Base-by-base conservation (phyloP, 2,113 vertebrate species). In the Paralichthys olivaceus region DNA sequence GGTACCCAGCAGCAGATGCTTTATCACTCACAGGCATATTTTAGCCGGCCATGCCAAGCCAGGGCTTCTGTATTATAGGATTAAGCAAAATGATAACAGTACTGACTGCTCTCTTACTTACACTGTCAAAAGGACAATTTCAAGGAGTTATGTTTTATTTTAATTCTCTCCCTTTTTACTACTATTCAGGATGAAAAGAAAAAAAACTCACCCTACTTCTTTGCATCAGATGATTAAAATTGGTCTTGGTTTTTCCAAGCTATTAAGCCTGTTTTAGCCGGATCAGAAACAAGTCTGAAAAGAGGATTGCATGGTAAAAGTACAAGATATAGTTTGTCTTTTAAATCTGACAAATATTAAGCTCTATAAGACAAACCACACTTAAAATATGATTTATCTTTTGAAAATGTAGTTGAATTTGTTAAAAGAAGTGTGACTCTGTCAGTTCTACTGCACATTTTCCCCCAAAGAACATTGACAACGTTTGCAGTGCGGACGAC, bases 21-120 rank as follows among this genome's bases (percentile, higher is more conserved):
- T 15, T 26, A 34, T 49, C 19, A 22, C 11, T 55, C 45, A 40
- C 4, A 56, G 40, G 34, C 17, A 72, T 29, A 9, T 60, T 60
- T 45, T 45, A 28, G 47, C 1, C 12, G 8, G 32, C 28, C 23
- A 28, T 72, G 43, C 47, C 45, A 64, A 59, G 23, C 7, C 26
- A 23, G 20, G 8, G 49, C 26, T n/a, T 65, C 17, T 40, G 25
- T 55, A 13, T 63, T 64, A 22, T 7, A 65, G 72, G 51, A 76
- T 72, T 79, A 62, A 84, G 37, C 5, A 70, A 54, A 58, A 40
- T 14, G 73, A 57, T 77, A 22, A 49, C 20, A 68, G 56, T 20
- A 72, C 40, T 49, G 54, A 62, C 40, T 29, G 25, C 58, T 40
- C 73, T n/a, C 49, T n/a, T 5, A 53, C 20, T 20, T 11, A n/a